A percentile compares a stretch with the other conserved stretches of the same genome.
Conservation (phyloP, 1,140 invertebrate genomes). For the Drosophila ambigua region DNA sequence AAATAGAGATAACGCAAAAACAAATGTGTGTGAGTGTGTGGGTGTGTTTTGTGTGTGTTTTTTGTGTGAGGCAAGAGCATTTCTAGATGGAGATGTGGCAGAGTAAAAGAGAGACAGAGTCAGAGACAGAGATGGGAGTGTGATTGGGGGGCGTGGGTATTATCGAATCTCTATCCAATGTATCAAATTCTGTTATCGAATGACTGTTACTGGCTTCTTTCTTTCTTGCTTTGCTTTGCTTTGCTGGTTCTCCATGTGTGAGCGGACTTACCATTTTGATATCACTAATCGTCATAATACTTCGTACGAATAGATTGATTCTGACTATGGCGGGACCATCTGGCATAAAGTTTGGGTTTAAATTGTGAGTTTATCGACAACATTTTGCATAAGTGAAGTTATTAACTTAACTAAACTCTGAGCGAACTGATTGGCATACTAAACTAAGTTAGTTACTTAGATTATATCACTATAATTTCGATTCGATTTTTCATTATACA, state of each 20-base stretch:
- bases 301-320: slow-evolving; percentile 98
- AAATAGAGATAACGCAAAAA: slow-evolving; percentile 44
- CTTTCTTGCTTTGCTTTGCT: slow-evolving; percentile 1
- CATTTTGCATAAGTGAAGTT: slow-evolving; percentile 44
- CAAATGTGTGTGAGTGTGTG: slow-evolving; percentile 21
- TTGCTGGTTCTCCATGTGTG: slow-evolving; percentile 12
- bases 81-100: slow-evolving; percentile 42
- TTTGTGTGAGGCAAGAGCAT: slow-evolving; percentile 16
- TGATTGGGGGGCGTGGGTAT: background rate
- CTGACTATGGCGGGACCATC: slow-evolving; percentile 96
- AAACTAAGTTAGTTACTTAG: slow-evolving; percentile 50
- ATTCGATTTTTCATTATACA: background rate
- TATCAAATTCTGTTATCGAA: slow-evolving; percentile 18
- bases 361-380: slow-evolving; percentile 60
- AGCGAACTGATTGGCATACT: slow-evolving; percentile 24
- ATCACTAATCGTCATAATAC: slow-evolving; percentile 98
- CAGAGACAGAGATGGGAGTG: slow-evolving; percentile 3
- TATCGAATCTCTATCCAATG: slow-evolving; percentile 35
- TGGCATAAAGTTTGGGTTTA: slow-evolving; percentile 85
- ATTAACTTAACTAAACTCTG: slow-evolving; percentile 52
- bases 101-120: slow-evolving; percentile 27
- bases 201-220: slow-evolving; percentile 21
- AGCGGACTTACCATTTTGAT: slow-evolving; percentile 97
- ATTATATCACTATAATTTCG: slow-evolving; percentile 32
- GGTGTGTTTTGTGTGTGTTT: background rate